phyloP scores from a whole-genome alignment of 2,113 vertebrate species.

The Lates calcarifer region DNA sequence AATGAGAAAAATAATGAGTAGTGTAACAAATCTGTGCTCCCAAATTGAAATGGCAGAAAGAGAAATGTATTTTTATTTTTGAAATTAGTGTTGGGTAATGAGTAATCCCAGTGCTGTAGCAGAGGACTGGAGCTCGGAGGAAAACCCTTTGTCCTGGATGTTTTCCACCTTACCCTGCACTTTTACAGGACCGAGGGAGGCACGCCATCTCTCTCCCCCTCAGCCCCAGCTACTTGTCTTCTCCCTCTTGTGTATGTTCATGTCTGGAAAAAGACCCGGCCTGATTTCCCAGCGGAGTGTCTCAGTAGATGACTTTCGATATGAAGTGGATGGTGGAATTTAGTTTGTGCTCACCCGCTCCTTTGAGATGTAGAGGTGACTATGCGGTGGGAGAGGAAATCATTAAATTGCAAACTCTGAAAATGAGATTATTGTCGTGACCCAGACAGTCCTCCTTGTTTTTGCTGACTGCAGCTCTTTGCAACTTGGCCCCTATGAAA shows the following conservation, averaged over 20 bases:
- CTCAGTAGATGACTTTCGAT: conserved; percentile 68
- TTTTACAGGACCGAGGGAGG: conserved; percentile 19
- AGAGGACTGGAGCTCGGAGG: conserved; percentile 5
- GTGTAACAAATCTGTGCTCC: conserved; percentile 3
- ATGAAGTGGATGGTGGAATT: conserved; percentile 71
- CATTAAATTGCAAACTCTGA: conserved; percentile 77
- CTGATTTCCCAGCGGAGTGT: conserved; percentile 73
- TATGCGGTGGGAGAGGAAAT: conserved; percentile 63
- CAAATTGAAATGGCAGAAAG: neutral
- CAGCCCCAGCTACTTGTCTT: conserved; percentile 48
- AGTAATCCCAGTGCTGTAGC: neutral
- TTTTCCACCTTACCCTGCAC: conserved; percentile 46
- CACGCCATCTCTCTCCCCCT: neutral
- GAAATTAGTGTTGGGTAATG: conserved; percentile 13
- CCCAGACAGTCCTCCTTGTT: conserved; percentile 70
- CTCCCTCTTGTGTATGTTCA: conserved; percentile 43
- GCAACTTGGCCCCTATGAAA: conserved; percentile 43
- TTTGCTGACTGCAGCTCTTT: conserved; percentile 73
- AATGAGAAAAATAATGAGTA: conserved; percentile 43
- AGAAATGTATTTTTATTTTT: conserved; percentile 20
- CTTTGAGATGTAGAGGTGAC: conserved; percentile 63
- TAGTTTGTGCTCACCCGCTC: conserved; percentile 55
- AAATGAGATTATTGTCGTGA: conserved; percentile 77
- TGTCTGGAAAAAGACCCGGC: conserved; percentile 48
- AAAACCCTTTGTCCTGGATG: conserved; percentile 1